Evolutionary conservation across 2,888 invertebrate species (phyloP), one percentile per base, ranked within the genome.

Genomic region (Kryphioiulus occultus): DNA sequence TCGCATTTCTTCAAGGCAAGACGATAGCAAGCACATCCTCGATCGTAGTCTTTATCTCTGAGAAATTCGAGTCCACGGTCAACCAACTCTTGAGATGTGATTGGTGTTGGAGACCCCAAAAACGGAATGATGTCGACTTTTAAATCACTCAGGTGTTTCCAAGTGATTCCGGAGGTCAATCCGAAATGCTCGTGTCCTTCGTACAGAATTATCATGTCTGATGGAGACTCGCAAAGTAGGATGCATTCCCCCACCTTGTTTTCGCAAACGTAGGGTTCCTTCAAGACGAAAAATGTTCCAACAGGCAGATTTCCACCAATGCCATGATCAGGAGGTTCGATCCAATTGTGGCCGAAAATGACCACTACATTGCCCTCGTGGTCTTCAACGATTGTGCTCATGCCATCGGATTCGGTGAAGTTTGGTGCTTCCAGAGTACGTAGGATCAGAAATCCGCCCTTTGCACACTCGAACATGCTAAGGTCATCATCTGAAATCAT

Each of bases 321-420:
- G 19, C 22, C 59, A 9, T 12, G 42, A 42, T 42, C 10, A 9
- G 42, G 42, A 9, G 42, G 9, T n/a, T n/a, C 59, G 1, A 7
- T 0, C 19, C n/a, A 19, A n/a, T 59, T 59, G 53, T 3, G 30
- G 17, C n/a, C 59, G 30, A 17, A 22, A 32, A 86, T 30, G 22
- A 30, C 17, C 2, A 19, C 32, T 3, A 22, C 86, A 35, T 86
- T 59, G 17, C 86, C 86, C 30, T 26, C n/a, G 53, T 86, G 86
- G 5, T 86, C 86, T 47, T 86, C 86, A 5, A 86, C 86, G 12
- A 86, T 17, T 19, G 86, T 47, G 32, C 15, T 15, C 1, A 44
- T 22, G 10, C 44, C 86, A 15, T 42, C 15, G 15, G 22, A 5
- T n/a, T 19, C n/a, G 7, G n/a, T 26, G 4, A 17, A 0, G 0